Conservation (phyloP, 2,113 vertebrate genomes). For the Vanacampus margaritifer region DNA sequence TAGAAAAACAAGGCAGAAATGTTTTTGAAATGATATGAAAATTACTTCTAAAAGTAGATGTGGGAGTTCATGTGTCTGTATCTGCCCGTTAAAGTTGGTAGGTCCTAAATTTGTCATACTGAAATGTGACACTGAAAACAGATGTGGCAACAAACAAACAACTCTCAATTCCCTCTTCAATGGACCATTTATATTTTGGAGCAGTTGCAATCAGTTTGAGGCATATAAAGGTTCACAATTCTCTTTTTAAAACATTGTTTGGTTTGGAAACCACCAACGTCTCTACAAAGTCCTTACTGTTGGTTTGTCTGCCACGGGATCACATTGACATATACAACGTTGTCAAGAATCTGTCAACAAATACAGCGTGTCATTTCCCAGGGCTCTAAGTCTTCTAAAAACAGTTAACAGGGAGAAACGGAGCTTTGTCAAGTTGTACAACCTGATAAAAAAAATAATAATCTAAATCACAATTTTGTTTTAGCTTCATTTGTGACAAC, state of each 20-base stretch:
- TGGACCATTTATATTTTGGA: slow-evolving; percentile 76
- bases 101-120: neutral
- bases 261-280: slow-evolving; percentile 73
- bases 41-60: no score
- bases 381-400: slow-evolving; percentile 60
- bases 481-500: slow-evolving; percentile 35
- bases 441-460: slow-evolving; percentile 15
- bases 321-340: slow-evolving; percentile 69
- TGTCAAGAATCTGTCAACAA: slow-evolving; percentile 42
- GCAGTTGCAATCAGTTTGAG: slow-evolving; percentile 77
- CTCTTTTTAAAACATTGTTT: slow-evolving; percentile 72
- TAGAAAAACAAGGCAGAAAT: no score
- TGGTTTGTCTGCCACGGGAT: slow-evolving; percentile 68
- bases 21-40: no score
- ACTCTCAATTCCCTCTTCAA: slow-evolving; percentile 58
- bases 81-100: no score
- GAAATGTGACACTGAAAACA: neutral
- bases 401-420: slow-evolving; percentile 69
- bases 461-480: slow-evolving; percentile 20
- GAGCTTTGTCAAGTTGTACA: slow-evolving; percentile 49
- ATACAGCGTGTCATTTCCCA: slow-evolving; percentile 54
- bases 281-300: slow-evolving; percentile 68
- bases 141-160: slow-evolving; percentile 42
- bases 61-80: no score
- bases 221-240: slow-evolving; percentile 79